Conservation (phyloP, 2,888 invertebrate species). For the Trachelus stipa region DNA sequence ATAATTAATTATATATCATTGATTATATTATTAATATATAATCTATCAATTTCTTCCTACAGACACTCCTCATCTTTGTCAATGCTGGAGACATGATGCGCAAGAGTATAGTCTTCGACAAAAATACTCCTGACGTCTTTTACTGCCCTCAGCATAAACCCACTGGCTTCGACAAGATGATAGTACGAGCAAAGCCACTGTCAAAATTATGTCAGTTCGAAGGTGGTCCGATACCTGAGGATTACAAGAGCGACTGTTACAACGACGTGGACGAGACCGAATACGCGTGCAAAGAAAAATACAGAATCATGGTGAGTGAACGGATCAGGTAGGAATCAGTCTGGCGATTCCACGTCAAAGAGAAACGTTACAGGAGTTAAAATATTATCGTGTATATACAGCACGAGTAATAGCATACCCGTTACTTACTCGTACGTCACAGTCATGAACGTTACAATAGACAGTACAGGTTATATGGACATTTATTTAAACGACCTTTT, state of each 20-base stretch:
- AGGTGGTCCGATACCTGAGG: conserved; percentile 76
- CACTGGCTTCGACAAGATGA: conserved; percentile 79
- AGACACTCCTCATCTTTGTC: conserved; percentile 37
- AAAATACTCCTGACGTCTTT: conserved; percentile 83
- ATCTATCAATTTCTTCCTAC: conserved; percentile 5
- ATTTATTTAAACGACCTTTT: not conserved
- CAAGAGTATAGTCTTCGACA: conserved; percentile 83
- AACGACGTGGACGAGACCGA: conserved; percentile 83
- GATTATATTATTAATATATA: not conserved
- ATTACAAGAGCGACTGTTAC: conserved; percentile 83
- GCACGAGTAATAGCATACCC: not conserved
- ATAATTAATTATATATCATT: not conserved
- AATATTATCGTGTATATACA: not conserved
- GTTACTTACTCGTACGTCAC: no score
- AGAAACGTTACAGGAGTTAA: not conserved
- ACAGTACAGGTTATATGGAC: not conserved
- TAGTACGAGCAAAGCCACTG: conserved; percentile 77
- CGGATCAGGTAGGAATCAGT: not conserved
- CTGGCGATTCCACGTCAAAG: not conserved
- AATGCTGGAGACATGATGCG: conserved; percentile 78
- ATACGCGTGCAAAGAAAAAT: conserved; percentile 84
- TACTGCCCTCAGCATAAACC: conserved; percentile 84
- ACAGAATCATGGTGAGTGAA: conserved; percentile 79
- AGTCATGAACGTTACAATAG: not conserved
- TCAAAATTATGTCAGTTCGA: conserved; percentile 81